Conservation (phyloP, 2,797 vertebrate genomes). For the Eutrigla gurnardus region DNA sequence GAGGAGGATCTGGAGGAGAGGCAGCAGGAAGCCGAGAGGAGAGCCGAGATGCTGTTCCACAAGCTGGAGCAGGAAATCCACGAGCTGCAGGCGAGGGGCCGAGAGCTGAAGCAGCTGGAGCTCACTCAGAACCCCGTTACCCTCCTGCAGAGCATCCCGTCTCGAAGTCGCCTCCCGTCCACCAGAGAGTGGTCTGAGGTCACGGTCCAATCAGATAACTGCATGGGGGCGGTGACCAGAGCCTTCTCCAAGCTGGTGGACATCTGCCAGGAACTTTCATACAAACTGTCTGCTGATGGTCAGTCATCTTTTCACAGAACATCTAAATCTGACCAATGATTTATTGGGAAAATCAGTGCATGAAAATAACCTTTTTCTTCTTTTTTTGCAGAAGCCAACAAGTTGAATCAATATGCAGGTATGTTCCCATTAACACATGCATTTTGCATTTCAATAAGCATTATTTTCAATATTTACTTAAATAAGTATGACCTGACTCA, state of each 20-base stretch:
- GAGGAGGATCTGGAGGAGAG: constrained; percentile 37
- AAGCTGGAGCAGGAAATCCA: constrained; percentile 62
- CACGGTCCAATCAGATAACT: constrained; percentile 29
- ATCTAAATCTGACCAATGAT: too few relatives aligned
- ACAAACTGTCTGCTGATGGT: constrained; percentile 61
- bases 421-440: neutral
- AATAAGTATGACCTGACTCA: neutral
- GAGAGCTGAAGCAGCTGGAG: constrained; percentile 58
- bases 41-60: constrained; percentile 18
- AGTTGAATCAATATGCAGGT: constrained; percentile 59
- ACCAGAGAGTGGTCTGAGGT: constrained; percentile 67
- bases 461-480: too few relatives aligned
- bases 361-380: neutral
- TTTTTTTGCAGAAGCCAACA: constrained; percentile 46
- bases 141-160: constrained; percentile 64
- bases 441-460: neutral
- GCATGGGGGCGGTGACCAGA: constrained; percentile 41
- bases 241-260: constrained; percentile 45
- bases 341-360: neutral
- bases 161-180: constrained; percentile 32
- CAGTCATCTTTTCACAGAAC: neutral
- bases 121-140: constrained; percentile 40
- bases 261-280: constrained; percentile 42
- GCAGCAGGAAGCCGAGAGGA: constrained; percentile 37
- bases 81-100: constrained; percentile 38